A percentile compares a stretch with the other conserved stretches of the same genome.
phyloP scores from a whole-genome alignment of 2,888 invertebrate species.

The Hemistola chrysoprasaria region DNA sequence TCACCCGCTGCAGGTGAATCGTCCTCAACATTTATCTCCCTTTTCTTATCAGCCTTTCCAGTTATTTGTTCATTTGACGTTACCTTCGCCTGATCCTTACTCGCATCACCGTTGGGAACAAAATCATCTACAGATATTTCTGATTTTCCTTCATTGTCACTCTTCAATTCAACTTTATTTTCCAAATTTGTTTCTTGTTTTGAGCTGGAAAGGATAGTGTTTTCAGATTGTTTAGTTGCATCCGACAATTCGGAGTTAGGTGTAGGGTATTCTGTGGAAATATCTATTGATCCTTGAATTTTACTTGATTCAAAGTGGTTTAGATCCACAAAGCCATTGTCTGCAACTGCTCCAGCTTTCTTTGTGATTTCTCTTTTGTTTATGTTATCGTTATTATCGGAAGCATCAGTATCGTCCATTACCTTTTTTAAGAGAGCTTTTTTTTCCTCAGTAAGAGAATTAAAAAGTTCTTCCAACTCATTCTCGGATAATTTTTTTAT shows the following conservation, averaged over 20 bases:
- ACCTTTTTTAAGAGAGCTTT: slow-evolving; percentile 62
- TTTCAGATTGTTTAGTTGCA: slow-evolving; percentile 41
- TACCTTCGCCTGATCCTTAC: slow-evolving; percentile 34
- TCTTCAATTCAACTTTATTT: slow-evolving; percentile 41
- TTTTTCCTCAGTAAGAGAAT: slow-evolving; percentile 66
- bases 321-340: slow-evolving; percentile 57
- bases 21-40: slow-evolving; percentile 52
- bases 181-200: slow-evolving; percentile 44
- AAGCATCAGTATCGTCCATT: slow-evolving; percentile 46
- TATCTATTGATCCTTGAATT: slow-evolving; percentile 44
- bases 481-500: slow-evolving; percentile 61
- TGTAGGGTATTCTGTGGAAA: slow-evolving; percentile 42
- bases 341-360: slow-evolving; percentile 66
- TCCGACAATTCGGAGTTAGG: slow-evolving; percentile 42
- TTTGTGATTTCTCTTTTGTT: slow-evolving; percentile 74
- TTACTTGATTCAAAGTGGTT: slow-evolving; percentile 58
- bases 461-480: slow-evolving; percentile 64
- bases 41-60: slow-evolving; percentile 57
- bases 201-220: slow-evolving; percentile 36
- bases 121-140: slow-evolving; percentile 32
- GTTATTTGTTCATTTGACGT: slow-evolving; percentile 33
- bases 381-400: slow-evolving; percentile 36
- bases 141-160: slow-evolving; percentile 35
- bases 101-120: slow-evolving; percentile 30
- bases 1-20: slow-evolving; percentile 32